Evolutionary conservation across 2,113 vertebrate species (phyloP).

Genomic region (Entomyzon cyanotis): DNA sequence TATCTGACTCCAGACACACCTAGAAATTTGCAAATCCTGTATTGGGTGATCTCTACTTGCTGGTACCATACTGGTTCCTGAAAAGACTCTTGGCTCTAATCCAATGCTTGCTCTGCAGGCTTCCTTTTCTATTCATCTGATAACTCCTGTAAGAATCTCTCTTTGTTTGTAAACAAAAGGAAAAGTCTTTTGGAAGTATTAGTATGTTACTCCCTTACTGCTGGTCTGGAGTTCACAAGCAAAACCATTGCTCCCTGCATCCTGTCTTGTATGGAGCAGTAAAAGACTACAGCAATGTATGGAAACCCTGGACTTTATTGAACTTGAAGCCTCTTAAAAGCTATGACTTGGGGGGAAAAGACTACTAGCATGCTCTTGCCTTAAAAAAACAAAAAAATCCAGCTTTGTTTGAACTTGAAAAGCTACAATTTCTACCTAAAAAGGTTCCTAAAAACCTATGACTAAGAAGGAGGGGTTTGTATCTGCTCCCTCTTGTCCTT

Average conservation of each 20-base stretch:
- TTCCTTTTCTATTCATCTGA: neutral
- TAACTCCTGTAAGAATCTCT: neutral
- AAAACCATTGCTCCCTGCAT: neutral
- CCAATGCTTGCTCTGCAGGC: neutral
- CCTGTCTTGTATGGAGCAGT: accelerated
- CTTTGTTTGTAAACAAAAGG: neutral
- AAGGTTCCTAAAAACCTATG: accelerated
- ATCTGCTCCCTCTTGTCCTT: neutral
- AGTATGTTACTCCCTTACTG: neutral
- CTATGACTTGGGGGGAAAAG: too few relatives aligned
- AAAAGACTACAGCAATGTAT: too few relatives aligned
- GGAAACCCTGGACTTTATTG: neutral
- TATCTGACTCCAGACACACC: neutral
- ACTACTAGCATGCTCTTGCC: neutral
- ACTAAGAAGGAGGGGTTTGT: too few relatives aligned
- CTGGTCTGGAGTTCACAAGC: neutral
- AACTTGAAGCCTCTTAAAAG: neutral
- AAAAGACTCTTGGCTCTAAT: neutral
- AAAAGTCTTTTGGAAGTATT: neutral
- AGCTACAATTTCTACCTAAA: neutral
- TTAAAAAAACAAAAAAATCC: too few relatives aligned
- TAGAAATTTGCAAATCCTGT: neutral
- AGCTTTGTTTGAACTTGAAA: neutral
- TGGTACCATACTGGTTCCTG: neutral
- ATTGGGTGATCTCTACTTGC: neutral